These are phyloP conservation scores for Phrynosoma platyrhinos DNA, from an alignment of 2,113 vertebrate species.

Conservation along the genomic window DNA sequence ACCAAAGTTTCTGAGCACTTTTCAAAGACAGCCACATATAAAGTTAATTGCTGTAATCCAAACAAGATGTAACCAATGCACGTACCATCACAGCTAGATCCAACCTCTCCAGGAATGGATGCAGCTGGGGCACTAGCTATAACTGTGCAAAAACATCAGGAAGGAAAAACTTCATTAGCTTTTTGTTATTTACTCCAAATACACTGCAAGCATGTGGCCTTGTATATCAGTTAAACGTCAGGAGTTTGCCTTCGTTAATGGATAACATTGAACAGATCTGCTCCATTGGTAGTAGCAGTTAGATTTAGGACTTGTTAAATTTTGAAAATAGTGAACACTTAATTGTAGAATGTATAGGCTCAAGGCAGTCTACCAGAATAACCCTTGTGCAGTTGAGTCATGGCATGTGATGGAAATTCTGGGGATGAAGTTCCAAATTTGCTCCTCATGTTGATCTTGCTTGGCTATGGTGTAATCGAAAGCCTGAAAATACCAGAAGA, in stretches of 20 bases:
- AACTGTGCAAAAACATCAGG: background rate
- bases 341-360: background rate
- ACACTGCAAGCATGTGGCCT: background rate
- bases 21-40: too few species aligned
- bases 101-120: too few species aligned
- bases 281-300: too few species aligned
- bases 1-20: too few species aligned
- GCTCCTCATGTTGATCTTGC: background rate
- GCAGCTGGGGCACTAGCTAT: too few species aligned
- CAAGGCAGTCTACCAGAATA: background rate
- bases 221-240: background rate
- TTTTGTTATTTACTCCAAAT: background rate
- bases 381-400: background rate
- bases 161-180: background rate
- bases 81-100: too few species aligned
- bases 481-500: background rate
- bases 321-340: background rate
- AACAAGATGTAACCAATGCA: too few species aligned
- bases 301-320: too few species aligned
- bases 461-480: background rate
- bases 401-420: background rate
- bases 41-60: too few species aligned
- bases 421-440: background rate
- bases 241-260: background rate
- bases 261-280: too few species aligned